Base-by-base conservation (phyloP, 2,888 invertebrate genomes). In the Atethmia centrago region DNA sequence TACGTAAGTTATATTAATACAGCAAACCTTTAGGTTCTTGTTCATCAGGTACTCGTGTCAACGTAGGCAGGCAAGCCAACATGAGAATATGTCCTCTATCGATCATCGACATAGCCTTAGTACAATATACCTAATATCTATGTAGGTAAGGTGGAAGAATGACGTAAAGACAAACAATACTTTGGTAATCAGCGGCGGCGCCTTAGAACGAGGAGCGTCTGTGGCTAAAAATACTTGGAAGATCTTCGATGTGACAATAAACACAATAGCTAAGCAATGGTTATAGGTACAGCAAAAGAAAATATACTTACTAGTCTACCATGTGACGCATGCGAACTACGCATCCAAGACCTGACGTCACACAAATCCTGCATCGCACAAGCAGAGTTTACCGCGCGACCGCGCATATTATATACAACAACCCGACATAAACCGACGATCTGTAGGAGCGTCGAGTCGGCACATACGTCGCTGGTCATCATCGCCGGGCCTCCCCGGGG, bases 1-100 rank as follows among this genome's bases (percentile, higher is more conserved):
- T 80, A 84, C 73, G 96, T 95, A 89, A 82, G 85, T 67, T 63
- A 69, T 8, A 36, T 51, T 3, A 55, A 45, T 45, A 14, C 47
- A 68, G 7, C 21, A 28, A 47, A n/a, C 9, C 28, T 40, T 31
- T 31, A 36, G 16, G 36, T 62, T 31, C 8, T 61, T 14, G 36
- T 63, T 51, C 28, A 64, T 49, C 36, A 62, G 36, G 36, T 14
- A 8, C 12, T 47, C 21, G 21, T 9, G 28, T 12, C 14, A 55
- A 21, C n/a, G 16, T 14, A 55, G 40, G 9, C 19, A 55, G 25
- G 65, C 19, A 14, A 40, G 40, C 14, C 40, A 66, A 66, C 40
- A 25, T 55, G 25, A 36, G 19, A 40, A 56, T 21, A 28, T 31
- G 5, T 3, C 19, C 19, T 56, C 28, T 9, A 63, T 40, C 25